Evolutionary conservation across 1,140 invertebrate genomes (phyloP).

Genomic region (Bombus confusus): DNA sequence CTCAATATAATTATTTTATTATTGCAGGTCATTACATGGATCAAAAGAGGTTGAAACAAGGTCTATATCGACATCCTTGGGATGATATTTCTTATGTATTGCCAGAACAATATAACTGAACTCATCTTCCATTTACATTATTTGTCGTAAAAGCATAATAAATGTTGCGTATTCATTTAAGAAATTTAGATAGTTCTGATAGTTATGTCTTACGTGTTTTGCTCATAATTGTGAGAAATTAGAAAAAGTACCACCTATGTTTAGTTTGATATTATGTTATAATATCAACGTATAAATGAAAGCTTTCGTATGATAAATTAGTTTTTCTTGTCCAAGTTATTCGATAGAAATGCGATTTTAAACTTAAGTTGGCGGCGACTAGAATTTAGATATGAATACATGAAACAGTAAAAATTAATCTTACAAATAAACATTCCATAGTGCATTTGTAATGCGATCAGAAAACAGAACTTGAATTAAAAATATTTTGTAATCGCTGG

Average conservation of each 20-base stretch:
- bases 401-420: background rate
- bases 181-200: constrained; percentile 38
- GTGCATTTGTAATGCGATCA: constrained; percentile 24
- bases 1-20: constrained; percentile 37
- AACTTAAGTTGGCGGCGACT: background rate
- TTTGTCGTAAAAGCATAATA: constrained; percentile 57
- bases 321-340: constrained; percentile 6
- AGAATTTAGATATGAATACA: background rate
- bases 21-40: constrained; percentile 96
- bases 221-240: constrained; percentile 16
- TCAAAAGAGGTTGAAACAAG: constrained; percentile 99
- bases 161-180: constrained; percentile 47
- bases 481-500: background rate
- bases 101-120: constrained; percentile 88
- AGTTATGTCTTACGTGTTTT: constrained; percentile 16
- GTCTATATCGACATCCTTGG: constrained; percentile 99
- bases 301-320: background rate
- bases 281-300: background rate
- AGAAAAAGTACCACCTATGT: background rate
- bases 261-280: constrained; percentile 10
- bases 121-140: constrained; percentile 34
- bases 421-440: constrained; percentile 27
- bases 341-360: background rate
- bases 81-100: constrained; percentile 99
- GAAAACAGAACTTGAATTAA: background rate